Percentiles rank a stretch among this genome's conserved stretches.
These are phyloP conservation scores for Syrrhaptes paradoxus DNA, from an alignment of 2,113 vertebrate genomes.

Conservation along the genomic window DNA sequence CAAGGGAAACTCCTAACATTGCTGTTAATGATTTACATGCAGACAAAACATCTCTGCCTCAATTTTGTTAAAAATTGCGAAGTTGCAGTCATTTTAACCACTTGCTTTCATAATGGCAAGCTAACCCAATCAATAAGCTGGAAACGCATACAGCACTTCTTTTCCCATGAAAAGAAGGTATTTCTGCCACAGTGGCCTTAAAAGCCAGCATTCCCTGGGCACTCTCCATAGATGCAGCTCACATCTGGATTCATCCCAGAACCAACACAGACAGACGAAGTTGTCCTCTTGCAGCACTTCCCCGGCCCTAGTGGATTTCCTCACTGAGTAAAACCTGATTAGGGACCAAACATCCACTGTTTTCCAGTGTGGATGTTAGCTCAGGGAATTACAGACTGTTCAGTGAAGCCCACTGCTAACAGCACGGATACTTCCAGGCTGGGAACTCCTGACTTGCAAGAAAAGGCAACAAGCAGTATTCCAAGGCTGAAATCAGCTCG, in stretches of 20 bases:
- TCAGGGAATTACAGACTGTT: neutral
- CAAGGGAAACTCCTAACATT: neutral
- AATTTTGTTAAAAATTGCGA: neutral
- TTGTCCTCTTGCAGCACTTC: neutral
- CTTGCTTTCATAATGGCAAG: neutral
- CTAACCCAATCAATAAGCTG: neutral
- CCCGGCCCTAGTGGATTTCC: neutral
- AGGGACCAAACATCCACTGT: neutral
- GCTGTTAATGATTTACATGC: constrained; percentile 31
- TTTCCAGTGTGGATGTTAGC: neutral
- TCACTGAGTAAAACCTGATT: neutral
- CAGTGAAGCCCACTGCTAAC: neutral
- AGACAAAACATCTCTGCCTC: neutral
- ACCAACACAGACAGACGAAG: neutral
- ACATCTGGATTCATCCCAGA: fast-evolving
- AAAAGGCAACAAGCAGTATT: neutral
- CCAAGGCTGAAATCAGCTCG: neutral
- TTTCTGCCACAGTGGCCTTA: neutral
- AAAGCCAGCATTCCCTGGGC: neutral
- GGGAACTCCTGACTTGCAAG: neutral
- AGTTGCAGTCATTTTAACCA: neutral
- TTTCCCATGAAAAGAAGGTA: neutral
- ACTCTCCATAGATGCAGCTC: neutral
- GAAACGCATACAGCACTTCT: fast-evolving
- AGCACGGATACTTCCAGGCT: neutral